A percentile compares a stretch with the other conserved stretches of the same genome.
These are phyloP conservation scores for Clanis bilineata DNA, from an alignment of 2,888 invertebrate genomes.

Conservation along the genomic window DNA sequence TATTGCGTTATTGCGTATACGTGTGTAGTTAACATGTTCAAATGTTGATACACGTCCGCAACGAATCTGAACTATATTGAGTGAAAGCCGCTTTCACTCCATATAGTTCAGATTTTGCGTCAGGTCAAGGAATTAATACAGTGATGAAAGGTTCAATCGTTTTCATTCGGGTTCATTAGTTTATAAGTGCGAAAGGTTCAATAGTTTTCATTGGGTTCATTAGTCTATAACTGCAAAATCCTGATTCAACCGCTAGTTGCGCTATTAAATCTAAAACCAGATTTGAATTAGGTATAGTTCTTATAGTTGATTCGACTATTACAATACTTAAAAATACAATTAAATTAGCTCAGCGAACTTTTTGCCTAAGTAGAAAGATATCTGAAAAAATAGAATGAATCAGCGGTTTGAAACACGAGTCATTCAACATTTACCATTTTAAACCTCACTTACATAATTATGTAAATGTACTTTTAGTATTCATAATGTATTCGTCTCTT, in stretches of 20 bases:
- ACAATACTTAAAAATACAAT: background rate
- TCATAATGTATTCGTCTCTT: background rate
- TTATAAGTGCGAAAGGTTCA: constrained; percentile 39
- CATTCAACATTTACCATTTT: constrained; percentile 1
- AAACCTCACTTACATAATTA: background rate
- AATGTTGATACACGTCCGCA: constrained; percentile 37
- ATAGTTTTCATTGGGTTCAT: constrained; percentile 34
- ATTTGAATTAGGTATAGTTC: background rate
- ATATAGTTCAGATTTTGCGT: constrained; percentile 49
- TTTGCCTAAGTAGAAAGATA: background rate
- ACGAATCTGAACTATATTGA: no score
- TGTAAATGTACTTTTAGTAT: background rate
- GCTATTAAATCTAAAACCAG: no score
- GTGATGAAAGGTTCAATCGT: constrained; percentile 44
- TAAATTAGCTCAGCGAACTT: background rate
- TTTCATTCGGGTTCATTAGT: background rate
- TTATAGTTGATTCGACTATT: background rate
- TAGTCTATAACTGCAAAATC: background rate
- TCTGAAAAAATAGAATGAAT: background rate
- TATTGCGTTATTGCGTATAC: background rate
- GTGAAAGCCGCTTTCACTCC: constrained; percentile 70
- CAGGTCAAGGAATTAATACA: no score
- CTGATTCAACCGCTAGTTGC: background rate
- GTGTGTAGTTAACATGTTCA: constrained; percentile 8
- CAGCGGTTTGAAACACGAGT: background rate